Percentiles rank a stretch among this genome's conserved stretches.
Evolutionary conservation across 2,888 invertebrate species (phyloP).

Genomic region (Brachyopa scutellaris): DNA sequence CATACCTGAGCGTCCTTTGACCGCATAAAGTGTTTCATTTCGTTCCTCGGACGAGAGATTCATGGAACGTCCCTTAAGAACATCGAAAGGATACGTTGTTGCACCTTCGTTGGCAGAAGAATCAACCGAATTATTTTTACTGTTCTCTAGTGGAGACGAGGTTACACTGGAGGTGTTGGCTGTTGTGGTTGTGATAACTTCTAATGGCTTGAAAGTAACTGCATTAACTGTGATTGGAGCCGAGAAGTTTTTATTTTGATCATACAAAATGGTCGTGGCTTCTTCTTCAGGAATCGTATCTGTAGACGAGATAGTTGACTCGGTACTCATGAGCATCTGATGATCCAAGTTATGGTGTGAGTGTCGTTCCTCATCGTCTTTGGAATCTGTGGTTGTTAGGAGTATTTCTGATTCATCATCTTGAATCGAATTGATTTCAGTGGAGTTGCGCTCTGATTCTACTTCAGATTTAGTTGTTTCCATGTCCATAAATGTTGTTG

Average conservation of each 20-base stretch:
- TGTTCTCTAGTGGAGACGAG: not conserved
- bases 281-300: not conserved
- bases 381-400: conserved; percentile 1
- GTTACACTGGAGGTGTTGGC: not conserved
- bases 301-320: not conserved
- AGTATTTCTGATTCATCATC: not conserved
- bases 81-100: not conserved
- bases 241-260: not conserved
- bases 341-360: not conserved
- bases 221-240: too few relatives aligned
- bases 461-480: not conserved
- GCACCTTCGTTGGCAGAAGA: not conserved
- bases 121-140: not conserved
- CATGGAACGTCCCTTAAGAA: conserved; percentile 59
- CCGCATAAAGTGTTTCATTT: not conserved
- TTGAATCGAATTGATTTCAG: not conserved
- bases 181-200: not conserved
- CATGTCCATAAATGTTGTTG: not conserved
- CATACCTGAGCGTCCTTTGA: not conserved
- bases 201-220: not conserved
- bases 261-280: not conserved
- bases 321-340: not conserved
- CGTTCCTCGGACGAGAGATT: conserved; percentile 31
- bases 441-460: not conserved
- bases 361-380: not conserved